Evolutionary conservation across 2,888 invertebrate species (phyloP).

Genomic region (Eristalis tenax): DNA sequence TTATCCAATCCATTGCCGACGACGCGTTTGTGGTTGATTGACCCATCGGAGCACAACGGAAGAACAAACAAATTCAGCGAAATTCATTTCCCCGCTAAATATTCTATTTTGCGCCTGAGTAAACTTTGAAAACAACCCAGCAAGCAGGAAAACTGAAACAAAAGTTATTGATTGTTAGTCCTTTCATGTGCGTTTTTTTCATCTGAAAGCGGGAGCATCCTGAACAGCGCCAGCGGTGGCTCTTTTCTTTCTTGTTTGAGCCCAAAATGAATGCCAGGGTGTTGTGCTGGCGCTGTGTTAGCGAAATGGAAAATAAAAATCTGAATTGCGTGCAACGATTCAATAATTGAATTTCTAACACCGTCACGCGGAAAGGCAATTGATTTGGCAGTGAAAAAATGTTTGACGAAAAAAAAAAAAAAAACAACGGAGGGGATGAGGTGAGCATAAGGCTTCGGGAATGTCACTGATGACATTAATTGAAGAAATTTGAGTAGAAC

Average conservation of each 20-base stretch:
- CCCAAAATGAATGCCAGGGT: neutral
- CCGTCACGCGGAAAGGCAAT: conserved; percentile 37
- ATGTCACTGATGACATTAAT: conserved; percentile 30
- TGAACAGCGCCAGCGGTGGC: neutral
- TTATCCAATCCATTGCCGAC: neutral
- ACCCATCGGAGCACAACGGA: conserved; percentile 44
- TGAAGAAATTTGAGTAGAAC: too few relatives aligned
- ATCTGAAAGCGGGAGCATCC: neutral
- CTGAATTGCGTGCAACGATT: conserved; percentile 49
- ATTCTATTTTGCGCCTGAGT: conserved; percentile 65
- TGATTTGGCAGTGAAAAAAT: conserved; percentile 48
- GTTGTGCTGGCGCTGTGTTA: neutral
- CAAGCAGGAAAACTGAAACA: conserved; percentile 15
- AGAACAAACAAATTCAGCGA: conserved; percentile 47
- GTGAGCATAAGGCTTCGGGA: neutral
- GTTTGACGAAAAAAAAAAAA: conserved; percentile 18
- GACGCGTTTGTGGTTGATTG: conserved; percentile 18
- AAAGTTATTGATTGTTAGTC: conserved; percentile 61
- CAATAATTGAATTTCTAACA: conserved; percentile 60
- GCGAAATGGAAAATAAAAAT: conserved; percentile 48
- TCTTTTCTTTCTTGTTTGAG: conserved; percentile 10
- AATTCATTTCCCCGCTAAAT: conserved; percentile 57
- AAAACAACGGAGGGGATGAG: conserved; percentile 15
- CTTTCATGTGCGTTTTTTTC: conserved; percentile 23
- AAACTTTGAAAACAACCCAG: conserved; percentile 53